Evolutionary conservation across 2,797 vertebrate genomes (phyloP).

Genomic region (Acrocephalus scirpaceus): DNA sequence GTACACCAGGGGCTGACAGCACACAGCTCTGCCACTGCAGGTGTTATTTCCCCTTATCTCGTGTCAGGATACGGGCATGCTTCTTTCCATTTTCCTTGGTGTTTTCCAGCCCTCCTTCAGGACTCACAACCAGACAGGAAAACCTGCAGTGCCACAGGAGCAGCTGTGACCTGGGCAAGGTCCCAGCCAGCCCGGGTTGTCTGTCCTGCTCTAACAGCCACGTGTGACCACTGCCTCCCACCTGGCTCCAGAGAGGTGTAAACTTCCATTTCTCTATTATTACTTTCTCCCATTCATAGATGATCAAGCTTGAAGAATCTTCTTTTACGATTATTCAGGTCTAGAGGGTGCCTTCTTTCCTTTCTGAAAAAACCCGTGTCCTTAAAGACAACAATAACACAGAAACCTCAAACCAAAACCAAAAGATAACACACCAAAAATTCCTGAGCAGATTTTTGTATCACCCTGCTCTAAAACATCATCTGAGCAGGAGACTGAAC

Average conservation of each 20-base stretch:
- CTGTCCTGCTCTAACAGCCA: not conserved
- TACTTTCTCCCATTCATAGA: not conserved
- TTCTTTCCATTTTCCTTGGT: not conserved
- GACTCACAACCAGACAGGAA: not conserved
- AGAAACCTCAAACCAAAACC: not conserved
- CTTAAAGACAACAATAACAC: not conserved
- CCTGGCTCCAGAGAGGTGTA: fast-evolving
- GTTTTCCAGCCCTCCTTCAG: not conserved
- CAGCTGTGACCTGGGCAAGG: not conserved
- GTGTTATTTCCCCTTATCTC: not conserved
- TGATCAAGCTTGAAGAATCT: not conserved
- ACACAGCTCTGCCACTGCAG: not conserved
- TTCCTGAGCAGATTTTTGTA: not conserved
- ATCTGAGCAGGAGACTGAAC: not conserved
- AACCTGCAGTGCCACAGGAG: not conserved
- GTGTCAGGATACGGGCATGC: fast-evolving
- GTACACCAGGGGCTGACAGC: not conserved
- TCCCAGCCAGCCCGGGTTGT: not conserved
- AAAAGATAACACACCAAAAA: not conserved
- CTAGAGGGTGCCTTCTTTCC: not conserved
- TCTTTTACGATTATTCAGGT: not conserved
- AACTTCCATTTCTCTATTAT: too few species aligned
- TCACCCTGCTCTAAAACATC: not conserved
- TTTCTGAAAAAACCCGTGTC: fast-evolving
- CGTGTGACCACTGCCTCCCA: fast-evolving